Base-by-base conservation (phyloP, 2,888 invertebrate genomes). In the Tachina grossa region DNA sequence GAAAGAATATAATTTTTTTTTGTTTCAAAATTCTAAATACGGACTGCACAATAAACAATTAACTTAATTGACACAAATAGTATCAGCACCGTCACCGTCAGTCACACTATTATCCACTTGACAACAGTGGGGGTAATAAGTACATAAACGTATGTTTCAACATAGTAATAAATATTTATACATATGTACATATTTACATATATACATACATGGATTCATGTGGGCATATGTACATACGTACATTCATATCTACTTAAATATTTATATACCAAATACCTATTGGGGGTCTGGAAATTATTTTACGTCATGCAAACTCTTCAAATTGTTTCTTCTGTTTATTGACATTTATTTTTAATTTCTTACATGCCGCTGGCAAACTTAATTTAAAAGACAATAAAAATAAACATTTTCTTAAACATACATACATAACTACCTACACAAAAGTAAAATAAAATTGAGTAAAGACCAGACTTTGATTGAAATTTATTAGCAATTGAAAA, bases 111-210 rank as follows among this genome's bases (percentile, higher is more conserved):
- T 72, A 61, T 59, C 43, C 74, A 76, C 80, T 80, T 71, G 79
- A 72, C 80, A 84, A 84, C 76, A 84, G 76, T 59, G 80, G 80
- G 84, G 80, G 80, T 78, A 69, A 78, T n/a, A n/a, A n/a, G n/a
- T n/a, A n/a, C n/a, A 31, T 47, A 49, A 68, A 41, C 47, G n/a
- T 22, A 53, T 63, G 53, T 59, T 13, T 61, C 39, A n/a, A 41
- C 39, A 41, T 41, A 16, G n/a, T 19, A 45, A 49, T 57, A 41
- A 6, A 22, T 57, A 31, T 19, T 14, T 19, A 45, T 16, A 22
- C 9, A 45, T 22, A 43, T 68, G n/a, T 22, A 41, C 19, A 53
- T 41, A 6, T 51, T n/a, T n/a, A 41, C 19, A 13, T 11, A 59
- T n/a, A 57, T 43, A 11, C 43, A 43, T n/a, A 53, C n/a, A 68